Base-by-base conservation (phyloP, 2,113 vertebrate species). In the Cebus imitator region DNA sequence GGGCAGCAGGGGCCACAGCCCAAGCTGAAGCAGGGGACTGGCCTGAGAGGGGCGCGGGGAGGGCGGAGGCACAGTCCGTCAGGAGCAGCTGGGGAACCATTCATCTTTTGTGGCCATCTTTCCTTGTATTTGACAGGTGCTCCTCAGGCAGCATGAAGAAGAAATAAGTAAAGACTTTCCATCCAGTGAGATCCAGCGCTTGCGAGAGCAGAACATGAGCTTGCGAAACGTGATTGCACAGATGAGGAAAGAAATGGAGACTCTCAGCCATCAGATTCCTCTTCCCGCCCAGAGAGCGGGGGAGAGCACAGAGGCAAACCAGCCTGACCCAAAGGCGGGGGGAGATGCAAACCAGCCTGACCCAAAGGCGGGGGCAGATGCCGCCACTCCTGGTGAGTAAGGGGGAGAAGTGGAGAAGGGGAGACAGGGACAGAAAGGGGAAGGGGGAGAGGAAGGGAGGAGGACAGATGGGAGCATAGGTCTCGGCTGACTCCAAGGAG, bases 211-310 rank as follows among this genome's bases (percentile, higher is more conserved):
- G 97, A 99, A 99, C 94, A 66, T 84, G 20, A 98, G 66, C 95
- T 98, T 99, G 91, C 98, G 98, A 27, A 96, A 95, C 0, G 99
- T 98, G 14, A 79, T 99, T 17, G 85, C 99, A 10, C 99, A 99
- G 82, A 99, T 99, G 99, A 99, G 99, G 97, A 99, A 97, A 64
- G 99, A 99, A 86, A 99, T 99, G 99, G 99, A 99, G 61, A 89
- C 66, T 7, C 98, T 99, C 12, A 97, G 97, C 55, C 61, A 96
- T 12, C 98, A 97, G 57, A 82, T 95, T 6, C 90, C 45, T 4
- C 88, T 94, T 32, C 1, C 96, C 1, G 16, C 35, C 8, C 73
- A 0, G 0, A 0, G 5, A 1, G 89, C 23, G 11, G 27, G 13
- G 45, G 87, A 57, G 58, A 14, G n/a, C n/a, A n/a, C 81, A 1